These are phyloP conservation scores for Pseudococcus jackbeardsleyi DNA, from an alignment of 2,888 invertebrate species.

Conservation along the genomic window DNA sequence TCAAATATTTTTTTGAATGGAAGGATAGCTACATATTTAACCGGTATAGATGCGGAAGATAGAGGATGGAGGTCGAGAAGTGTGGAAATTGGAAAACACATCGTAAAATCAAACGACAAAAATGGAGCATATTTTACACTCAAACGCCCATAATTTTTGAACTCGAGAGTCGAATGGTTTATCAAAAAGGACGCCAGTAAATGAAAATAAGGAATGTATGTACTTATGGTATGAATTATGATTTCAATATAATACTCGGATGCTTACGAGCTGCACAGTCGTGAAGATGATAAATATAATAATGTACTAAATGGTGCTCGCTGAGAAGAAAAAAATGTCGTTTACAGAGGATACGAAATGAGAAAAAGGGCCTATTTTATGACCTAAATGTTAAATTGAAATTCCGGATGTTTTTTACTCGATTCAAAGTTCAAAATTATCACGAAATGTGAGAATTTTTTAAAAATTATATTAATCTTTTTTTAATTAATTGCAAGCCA, in stretches of 20 bases:
- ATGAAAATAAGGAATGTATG: not conserved
- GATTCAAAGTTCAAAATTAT: not conserved
- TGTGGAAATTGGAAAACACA: not conserved
- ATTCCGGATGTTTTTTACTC: not conserved
- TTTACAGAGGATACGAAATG: not conserved
- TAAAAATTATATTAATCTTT: too few species aligned
- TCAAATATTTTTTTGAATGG: constrained; percentile 33
- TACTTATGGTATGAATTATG: constrained; percentile 8
- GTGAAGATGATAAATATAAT: not conserved
- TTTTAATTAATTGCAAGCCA: too few species aligned
- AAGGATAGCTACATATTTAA: not conserved
- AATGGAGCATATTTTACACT: not conserved
- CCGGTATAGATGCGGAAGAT: not conserved
- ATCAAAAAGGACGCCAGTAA: not conserved
- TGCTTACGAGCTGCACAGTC: not conserved
- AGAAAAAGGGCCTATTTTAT: not conserved
- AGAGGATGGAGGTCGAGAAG: not conserved
- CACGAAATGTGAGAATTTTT: too few species aligned
- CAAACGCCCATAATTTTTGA: not conserved
- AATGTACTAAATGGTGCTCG: not conserved
- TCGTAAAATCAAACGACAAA: not conserved
- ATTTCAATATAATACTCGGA: not conserved
- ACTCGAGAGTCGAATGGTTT: not conserved
- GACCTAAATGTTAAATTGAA: not conserved
- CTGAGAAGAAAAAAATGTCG: not conserved